Base-by-base conservation (phyloP, 1,140 invertebrate species). In the Leptinotarsa undecemlineata region DNA sequence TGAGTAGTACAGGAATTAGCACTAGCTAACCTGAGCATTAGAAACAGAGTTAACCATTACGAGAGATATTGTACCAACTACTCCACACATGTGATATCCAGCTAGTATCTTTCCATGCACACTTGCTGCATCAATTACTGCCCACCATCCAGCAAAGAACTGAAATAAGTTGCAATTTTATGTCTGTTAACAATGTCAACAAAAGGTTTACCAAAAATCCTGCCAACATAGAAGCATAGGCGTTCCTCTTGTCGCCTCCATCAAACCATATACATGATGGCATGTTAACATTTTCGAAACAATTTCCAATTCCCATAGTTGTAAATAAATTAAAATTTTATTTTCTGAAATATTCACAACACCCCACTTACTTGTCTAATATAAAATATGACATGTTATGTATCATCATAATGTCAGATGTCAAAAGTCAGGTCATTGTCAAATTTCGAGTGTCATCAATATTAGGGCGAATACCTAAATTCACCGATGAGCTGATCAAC, bases 111-210 rank as follows among this genome's bases (percentile, higher is more conserved):
- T 89, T 73, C 87, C 86, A 84, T 95, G 94, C 5, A 91, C 90
- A 8, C 93, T 91, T 73, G 95, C 92, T 23, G 96, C 95, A 88
- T 99, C 97, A 82, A 99, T 98, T 68, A 98, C 93, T 68, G 98
- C 91, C 98, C 98, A 99, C 97, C 98, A 99, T 48, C 97, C 98
- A 75, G 91, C 87, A 81, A 96, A 98, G 87, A 99, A 99, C 96
- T 97, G 84, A 75, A 62, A n/a, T 19, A 14, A 23, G 15, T 21
- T 67, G 8, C 11, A 4, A 23, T 64, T 33, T 14, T 21, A 11
- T n/a, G 0, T 64, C 26, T 61, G 60, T 8, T 42, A 48, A 15
- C 23, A 69, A 47, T 48, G 11, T 20, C 48, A 19, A 48, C 33
- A 69, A 69, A n/a, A 23, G 17, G 67, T 68, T 88, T 89, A 97